Evolutionary conservation across 2,113 vertebrate genomes (phyloP).

Genomic region (Pseudopodoces humilis): DNA sequence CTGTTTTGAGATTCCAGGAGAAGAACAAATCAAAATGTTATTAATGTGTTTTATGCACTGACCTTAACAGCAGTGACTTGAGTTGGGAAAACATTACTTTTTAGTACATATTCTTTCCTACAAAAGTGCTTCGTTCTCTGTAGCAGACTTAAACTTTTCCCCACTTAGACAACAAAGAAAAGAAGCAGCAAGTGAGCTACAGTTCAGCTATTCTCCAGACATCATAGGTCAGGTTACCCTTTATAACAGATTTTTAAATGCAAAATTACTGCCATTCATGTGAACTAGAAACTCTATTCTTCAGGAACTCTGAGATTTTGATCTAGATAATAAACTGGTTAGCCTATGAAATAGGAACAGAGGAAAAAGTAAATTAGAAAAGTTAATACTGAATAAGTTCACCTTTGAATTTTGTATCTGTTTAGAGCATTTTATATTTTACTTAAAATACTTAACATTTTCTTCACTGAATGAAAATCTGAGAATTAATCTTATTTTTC

Average conservation of each 20-base stretch:
- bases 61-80: not conserved
- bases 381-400: not conserved
- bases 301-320: not conserved
- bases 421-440: not conserved
- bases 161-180: not conserved
- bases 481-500: not conserved
- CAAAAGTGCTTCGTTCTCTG: not conserved
- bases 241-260: not conserved
- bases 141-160: not conserved
- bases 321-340: not conserved
- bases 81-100: not conserved
- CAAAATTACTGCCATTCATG: not conserved
- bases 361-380: not conserved
- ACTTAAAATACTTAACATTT: not conserved
- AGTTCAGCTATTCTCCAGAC: not conserved
- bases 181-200: not conserved
- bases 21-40: conserved; percentile 10
- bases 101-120: not conserved
- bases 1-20: not conserved
- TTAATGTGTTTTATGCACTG: not conserved
- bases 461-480: not conserved
- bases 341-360: not conserved
- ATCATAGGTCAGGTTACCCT: not conserved
- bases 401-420: not conserved
- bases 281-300: not conserved